A percentile compares a stretch with the other conserved stretches of the same genome.
phyloP scores from a whole-genome alignment of 2,113 vertebrate species.

The Prionailurus bengalensis region DNA sequence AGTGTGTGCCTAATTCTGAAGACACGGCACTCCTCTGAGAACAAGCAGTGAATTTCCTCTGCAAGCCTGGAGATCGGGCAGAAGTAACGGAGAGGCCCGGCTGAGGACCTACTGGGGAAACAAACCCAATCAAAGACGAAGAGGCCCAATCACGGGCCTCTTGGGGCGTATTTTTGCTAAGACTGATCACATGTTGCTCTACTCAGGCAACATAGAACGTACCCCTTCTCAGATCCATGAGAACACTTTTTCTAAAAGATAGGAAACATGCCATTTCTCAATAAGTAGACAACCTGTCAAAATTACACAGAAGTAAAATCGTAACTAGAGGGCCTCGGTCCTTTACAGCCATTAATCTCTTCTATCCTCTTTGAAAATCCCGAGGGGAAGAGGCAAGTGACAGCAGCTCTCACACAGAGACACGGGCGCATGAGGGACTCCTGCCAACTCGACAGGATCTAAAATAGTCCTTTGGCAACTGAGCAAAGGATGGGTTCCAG shows the following conservation, averaged over 20 bases:
- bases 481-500: conserved; percentile 57
- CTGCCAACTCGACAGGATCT: conserved; percentile 54
- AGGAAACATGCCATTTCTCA: conserved; percentile 53
- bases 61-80: neutral
- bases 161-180: neutral
- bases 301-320: conserved; percentile 53
- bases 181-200: neutral
- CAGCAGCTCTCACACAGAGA: conserved; percentile 43
- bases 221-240: conserved; percentile 17
- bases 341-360: conserved; percentile 60
- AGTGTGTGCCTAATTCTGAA: neutral
- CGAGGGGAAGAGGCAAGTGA: conserved; percentile 30
- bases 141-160: neutral
- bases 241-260: conserved; percentile 47
- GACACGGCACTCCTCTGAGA: neutral
- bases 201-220: neutral
- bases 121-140: conserved; percentile 27
- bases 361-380: conserved; percentile 38
- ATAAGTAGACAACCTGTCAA: conserved; percentile 46
- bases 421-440: neutral
- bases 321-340: neutral
- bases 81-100: neutral
- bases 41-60: neutral
- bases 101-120: neutral
- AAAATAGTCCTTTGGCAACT: conserved; percentile 75